A percentile compares a stretch with the other conserved stretches of the same genome.
Evolutionary conservation across 2,888 invertebrate species (phyloP).

Genomic region (Corbicula japonica): DNA sequence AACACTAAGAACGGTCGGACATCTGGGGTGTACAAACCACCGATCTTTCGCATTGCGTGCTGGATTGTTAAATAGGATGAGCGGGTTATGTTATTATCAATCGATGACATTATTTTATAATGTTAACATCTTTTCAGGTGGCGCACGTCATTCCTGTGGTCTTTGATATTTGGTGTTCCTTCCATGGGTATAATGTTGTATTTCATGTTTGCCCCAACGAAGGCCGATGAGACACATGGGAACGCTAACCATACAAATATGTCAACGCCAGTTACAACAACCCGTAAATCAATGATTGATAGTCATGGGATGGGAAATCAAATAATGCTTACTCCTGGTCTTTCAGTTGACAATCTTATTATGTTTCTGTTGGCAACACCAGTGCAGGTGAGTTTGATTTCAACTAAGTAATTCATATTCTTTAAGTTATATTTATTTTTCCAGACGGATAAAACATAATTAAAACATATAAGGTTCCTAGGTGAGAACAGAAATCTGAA

Average conservation of each 20-base stretch:
- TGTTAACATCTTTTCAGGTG: constrained; percentile 89
- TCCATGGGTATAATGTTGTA: constrained; percentile 98
- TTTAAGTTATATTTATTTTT: no score
- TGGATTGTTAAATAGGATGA: no score
- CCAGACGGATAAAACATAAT: no score
- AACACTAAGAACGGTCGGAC: no score
- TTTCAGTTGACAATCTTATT: constrained; percentile 97
- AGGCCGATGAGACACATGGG: constrained; percentile 46
- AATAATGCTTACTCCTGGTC: constrained; percentile 92
- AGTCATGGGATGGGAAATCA: constrained; percentile 68
- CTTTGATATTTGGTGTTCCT: constrained; percentile 97
- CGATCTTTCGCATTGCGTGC: no score
- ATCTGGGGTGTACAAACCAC: no score
- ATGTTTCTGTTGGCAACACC: constrained; percentile 98
- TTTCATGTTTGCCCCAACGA: constrained; percentile 91
- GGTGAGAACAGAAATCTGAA: no score
- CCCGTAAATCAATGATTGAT: constrained; percentile 32
- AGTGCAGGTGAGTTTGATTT: constrained; percentile 96
- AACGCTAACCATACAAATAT: background rate
- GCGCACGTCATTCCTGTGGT: constrained; percentile 97
- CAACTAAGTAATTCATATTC: no score
- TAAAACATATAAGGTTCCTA: no score
- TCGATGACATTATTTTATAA: no score
- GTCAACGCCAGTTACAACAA: constrained; percentile 29
- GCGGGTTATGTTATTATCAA: no score